Conservation (phyloP, 2,888 invertebrate genomes). For the Dusona sp. region DNA sequence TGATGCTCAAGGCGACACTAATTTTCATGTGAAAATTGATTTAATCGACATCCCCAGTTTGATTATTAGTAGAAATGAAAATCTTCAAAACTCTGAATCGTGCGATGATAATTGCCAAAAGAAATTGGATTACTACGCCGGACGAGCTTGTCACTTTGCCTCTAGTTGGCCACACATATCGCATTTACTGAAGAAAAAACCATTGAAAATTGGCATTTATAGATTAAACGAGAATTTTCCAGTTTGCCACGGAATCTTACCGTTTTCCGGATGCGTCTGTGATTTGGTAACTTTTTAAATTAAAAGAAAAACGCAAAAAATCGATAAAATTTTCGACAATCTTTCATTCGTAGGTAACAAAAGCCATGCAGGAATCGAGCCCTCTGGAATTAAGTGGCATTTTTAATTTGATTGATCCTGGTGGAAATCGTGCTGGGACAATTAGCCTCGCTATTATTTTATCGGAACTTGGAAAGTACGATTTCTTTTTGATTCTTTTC, state of each 20-base stretch:
- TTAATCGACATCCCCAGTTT: constrained; percentile 69
- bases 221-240: constrained; percentile 71
- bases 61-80: constrained; percentile 49
- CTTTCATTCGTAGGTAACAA: constrained; percentile 52
- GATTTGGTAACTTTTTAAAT: constrained; percentile 68
- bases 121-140: constrained; percentile 64
- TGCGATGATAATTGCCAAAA: not conserved
- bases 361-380: constrained; percentile 17
- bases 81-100: not conserved
- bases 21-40: constrained; percentile 62
- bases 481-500: not conserved
- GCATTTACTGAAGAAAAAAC: constrained; percentile 61
- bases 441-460: constrained; percentile 66
- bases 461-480: constrained; percentile 70
- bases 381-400: constrained; percentile 70
- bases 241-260: constrained; percentile 65
- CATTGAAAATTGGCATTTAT: constrained; percentile 71
- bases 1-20: constrained; percentile 67
- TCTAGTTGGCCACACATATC: constrained; percentile 61
- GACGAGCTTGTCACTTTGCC: constrained; percentile 70
- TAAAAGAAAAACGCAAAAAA: not conserved
- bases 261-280: constrained; percentile 73
- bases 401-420: constrained; percentile 72
- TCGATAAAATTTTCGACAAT: not conserved
- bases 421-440: constrained; percentile 70